These are phyloP conservation scores for Brachyalestes nurse DNA, from an alignment of 2,797 vertebrate species.

Conservation along the genomic window DNA sequence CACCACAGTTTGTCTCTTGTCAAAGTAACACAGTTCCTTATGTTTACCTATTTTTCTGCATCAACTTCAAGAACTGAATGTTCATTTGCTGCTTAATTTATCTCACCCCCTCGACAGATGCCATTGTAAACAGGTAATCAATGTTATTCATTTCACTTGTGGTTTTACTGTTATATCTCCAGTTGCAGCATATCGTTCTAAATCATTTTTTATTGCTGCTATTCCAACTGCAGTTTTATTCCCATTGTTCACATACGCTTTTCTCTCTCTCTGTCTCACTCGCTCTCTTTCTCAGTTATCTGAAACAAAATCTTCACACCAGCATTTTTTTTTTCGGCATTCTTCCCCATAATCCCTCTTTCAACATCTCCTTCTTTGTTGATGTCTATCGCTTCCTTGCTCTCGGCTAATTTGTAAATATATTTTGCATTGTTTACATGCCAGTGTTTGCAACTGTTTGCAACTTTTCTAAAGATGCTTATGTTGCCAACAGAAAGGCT, in stretches of 20 bases:
- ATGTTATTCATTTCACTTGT: no score
- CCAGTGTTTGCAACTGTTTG: constrained; percentile 62
- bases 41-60: no score
- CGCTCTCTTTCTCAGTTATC: constrained; percentile 15
- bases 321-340: constrained; percentile 48
- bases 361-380: constrained; percentile 11
- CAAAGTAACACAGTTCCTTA: no score
- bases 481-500: constrained; percentile 3
- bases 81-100: no score
- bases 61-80: no score
- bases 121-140: no score
- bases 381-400: background rate
- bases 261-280: background rate
- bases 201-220: constrained; percentile 19
- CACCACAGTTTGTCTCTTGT: no score
- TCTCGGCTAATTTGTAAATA: background rate
- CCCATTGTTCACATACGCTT: background rate
- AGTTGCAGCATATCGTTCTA: background rate
- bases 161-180: no score
- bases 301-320: constrained; percentile 55
- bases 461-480: constrained; percentile 45
- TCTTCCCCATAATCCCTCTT: background rate
- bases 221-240: background rate
- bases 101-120: no score
- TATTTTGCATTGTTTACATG: constrained; percentile 44